Percentiles rank a stretch among this genome's conserved stretches.
Evolutionary conservation across 2,888 invertebrate species (phyloP).

Genomic region (Eilema sororculum): DNA sequence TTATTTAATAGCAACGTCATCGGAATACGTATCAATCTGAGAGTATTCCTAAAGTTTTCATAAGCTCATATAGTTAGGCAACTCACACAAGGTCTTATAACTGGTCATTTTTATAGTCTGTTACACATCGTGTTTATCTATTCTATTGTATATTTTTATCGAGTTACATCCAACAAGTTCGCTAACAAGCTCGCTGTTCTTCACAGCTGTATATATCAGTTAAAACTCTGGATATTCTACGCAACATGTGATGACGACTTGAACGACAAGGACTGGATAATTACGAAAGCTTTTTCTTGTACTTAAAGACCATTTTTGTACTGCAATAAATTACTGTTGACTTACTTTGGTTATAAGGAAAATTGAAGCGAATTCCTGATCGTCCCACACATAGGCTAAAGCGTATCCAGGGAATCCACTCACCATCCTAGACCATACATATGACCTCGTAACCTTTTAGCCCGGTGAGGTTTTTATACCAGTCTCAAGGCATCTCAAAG

Average conservation of each 20-base stretch:
- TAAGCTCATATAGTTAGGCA: too few relatives aligned
- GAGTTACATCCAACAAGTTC: background rate
- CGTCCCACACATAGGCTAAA: background rate
- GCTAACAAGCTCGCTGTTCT: constrained; percentile 6
- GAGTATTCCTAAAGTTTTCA: too few relatives aligned
- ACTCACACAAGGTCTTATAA: too few relatives aligned
- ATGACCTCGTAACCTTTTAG: too few relatives aligned
- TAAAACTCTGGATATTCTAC: constrained; percentile 19
- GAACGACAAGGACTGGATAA: constrained; percentile 36
- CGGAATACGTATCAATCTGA: too few relatives aligned
- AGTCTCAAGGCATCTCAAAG: too few relatives aligned
- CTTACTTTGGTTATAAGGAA: constrained; percentile 25
- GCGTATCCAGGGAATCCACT: too few relatives aligned
- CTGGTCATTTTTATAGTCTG: too few relatives aligned
- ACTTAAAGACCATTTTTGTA: constrained; percentile 37
- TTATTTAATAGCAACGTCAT: too few relatives aligned
- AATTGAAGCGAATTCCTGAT: constrained; percentile 13
- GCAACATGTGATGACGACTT: constrained; percentile 40
- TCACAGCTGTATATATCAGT: background rate
- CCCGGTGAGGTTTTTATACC: too few relatives aligned
- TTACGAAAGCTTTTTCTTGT: constrained; percentile 40
- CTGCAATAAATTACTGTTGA: constrained; percentile 27
- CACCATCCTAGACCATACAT: too few relatives aligned
- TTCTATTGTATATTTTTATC: background rate
- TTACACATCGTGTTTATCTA: too few relatives aligned